Evolutionary conservation across 2,113 vertebrate genomes (phyloP).

Genomic region (Uria lomvia): DNA sequence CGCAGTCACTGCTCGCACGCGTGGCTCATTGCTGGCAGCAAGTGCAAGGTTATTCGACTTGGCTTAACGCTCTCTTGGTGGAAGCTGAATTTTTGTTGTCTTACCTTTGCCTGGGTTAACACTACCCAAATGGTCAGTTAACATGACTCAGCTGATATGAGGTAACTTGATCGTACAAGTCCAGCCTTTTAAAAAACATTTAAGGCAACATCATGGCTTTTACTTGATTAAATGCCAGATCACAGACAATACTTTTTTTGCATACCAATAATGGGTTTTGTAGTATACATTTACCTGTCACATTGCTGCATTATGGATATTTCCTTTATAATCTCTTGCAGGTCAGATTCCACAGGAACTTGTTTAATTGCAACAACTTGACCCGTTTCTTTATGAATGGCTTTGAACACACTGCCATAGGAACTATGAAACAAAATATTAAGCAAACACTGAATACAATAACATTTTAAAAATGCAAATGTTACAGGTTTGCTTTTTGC

Average conservation of each 20-base stretch:
- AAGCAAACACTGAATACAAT: not conserved
- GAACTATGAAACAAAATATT: conserved; percentile 74
- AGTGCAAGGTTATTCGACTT: not conserved
- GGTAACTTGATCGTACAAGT: conserved; percentile 14
- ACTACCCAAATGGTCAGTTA: conserved; percentile 5
- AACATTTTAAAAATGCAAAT: not conserved
- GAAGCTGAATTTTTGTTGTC: not conserved
- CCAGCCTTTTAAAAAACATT: conserved; percentile 46
- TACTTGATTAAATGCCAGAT: not conserved
- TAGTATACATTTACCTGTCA: conserved; percentile 79
- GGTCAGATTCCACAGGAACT: conserved; percentile 94
- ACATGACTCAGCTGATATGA: not conserved
- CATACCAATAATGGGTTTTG: rapidly evolving
- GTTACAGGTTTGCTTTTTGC: not conserved
- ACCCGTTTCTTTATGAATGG: conserved; percentile 91
- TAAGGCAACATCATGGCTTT: conserved; percentile 25
- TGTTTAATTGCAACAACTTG: conserved; percentile 97
- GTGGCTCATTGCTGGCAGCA: not conserved
- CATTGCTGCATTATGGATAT: conserved; percentile 98
- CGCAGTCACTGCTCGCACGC: not conserved
- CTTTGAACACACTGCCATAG: conserved; percentile 94
- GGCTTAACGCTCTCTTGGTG: not conserved
- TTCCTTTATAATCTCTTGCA: conserved; percentile 98
- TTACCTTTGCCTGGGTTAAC: conserved; percentile 20
- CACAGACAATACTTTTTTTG: not conserved